Evolutionary conservation across 2,113 vertebrate species (phyloP), one percentile per base, ranked within the genome.

Genomic region (Drymodes brunneopygia): DNA sequence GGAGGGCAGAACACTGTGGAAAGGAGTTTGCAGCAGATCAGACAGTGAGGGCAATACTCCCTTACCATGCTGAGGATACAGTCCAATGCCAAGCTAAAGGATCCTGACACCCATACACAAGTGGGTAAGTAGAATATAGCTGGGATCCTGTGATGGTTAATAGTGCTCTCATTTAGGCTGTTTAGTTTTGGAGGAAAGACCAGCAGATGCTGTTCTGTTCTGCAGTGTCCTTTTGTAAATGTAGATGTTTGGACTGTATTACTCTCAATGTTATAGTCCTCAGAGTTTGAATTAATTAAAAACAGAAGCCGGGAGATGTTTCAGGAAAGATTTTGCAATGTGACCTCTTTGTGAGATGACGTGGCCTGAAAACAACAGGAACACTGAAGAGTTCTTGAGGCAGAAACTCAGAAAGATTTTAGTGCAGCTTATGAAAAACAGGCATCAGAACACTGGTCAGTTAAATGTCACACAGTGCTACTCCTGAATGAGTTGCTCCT

Each of bases 1-100:
- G 50, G 33, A n/a, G 4, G 50, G 45, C 40, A 38, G n/a, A 64
- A 5, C 1, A 0, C 48, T 10, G 1, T 2, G 15, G 82, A 40
- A 69, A 35, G 58, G n/a, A 50, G 9, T 11, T 28, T 6, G 15
- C 20, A 23, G 47, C 51, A 56, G 54, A 8, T 24, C 6, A 42
- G 35, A 31, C 28, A 20, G n/a, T 29, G 35, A 19, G 20, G 42
- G n/a, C 17, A n/a, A 27, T 6, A 14, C 15, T 74, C 8, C n/a
- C 1, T 0, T 15, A 23, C 35, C 17, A 4, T 4, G 36, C 71
- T 64, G 61, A 61, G 45, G 64, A 12, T 47, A 9, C 48, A 60
- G 11, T 40, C 35, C 27, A 44, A 0, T 12, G 54, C 79, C 69
- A 53, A 61, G 22, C 21, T 23, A 25, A 57, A 74, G 29, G 40